Conservation (phyloP, 1,140 invertebrate genomes). For the Tetraneura akinire region DNA sequence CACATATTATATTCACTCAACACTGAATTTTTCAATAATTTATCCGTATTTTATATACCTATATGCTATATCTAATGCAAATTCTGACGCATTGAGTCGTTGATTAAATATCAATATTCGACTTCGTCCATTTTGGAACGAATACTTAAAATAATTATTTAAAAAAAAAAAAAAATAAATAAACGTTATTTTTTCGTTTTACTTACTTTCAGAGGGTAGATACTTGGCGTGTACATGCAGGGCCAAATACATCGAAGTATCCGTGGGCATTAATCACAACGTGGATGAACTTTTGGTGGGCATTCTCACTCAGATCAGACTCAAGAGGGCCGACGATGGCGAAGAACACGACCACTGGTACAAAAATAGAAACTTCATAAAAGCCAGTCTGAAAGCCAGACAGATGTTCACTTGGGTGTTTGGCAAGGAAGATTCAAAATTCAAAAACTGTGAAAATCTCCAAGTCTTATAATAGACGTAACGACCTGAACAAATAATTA, state of each 20-base stretch:
- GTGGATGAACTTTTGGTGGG: constrained; percentile 84
- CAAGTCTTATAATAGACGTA: constrained; percentile 69
- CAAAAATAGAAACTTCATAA: constrained; percentile 76
- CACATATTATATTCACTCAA: too few relatives aligned
- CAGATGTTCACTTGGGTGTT: constrained; percentile 89
- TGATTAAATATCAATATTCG: too few relatives aligned
- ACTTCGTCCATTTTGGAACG: too few relatives aligned
- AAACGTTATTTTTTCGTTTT: neutral
- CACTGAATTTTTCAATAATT: too few relatives aligned
- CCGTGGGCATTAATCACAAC: constrained; percentile 87
- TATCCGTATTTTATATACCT: too few relatives aligned
- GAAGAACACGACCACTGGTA: constrained; percentile 70
- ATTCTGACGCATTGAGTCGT: too few relatives aligned
- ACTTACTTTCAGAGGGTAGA: constrained; percentile 77
- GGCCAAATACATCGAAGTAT: constrained; percentile 86
- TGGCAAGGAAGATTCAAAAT: constrained; percentile 85
- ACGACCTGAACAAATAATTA: too few relatives aligned
- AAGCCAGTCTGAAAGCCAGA: constrained; percentile 83
- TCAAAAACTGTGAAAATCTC: constrained; percentile 87
- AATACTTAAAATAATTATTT: too few relatives aligned
- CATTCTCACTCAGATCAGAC: constrained; percentile 74
- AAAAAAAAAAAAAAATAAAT: too few relatives aligned
- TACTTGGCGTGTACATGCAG: constrained; percentile 82
- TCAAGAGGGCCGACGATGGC: constrained; percentile 59
- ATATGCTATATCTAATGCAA: too few relatives aligned